These are phyloP conservation scores for Dicyrtoma fusca DNA, from an alignment of 2,888 invertebrate genomes.

Conservation along the genomic window DNA sequence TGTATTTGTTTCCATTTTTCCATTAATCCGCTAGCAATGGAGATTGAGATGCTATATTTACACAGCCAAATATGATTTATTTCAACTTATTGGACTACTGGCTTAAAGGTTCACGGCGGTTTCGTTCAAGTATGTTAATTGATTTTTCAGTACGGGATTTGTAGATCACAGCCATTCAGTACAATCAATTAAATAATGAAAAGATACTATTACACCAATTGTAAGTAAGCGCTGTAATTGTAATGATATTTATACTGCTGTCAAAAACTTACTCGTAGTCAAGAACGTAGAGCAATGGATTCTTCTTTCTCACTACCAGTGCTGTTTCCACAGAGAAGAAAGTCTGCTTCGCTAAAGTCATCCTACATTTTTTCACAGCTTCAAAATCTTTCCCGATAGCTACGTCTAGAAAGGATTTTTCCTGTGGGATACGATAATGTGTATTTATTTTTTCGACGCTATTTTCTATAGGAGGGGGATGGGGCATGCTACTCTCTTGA, in stretches of 20 bases:
- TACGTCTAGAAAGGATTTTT: constrained; percentile 54
- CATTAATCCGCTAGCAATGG: constrained; percentile 53
- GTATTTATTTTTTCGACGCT: too few relatives aligned
- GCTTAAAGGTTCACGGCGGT: too few relatives aligned
- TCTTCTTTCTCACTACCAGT: constrained; percentile 46
- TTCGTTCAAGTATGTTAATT: too few relatives aligned
- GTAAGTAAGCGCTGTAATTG: too few relatives aligned
- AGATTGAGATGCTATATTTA: too few relatives aligned
- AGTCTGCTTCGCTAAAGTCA: constrained; percentile 51
- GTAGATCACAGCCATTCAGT: neutral
- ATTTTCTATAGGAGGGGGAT: too few relatives aligned
- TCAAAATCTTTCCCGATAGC: constrained; percentile 50
- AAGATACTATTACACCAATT: too few relatives aligned
- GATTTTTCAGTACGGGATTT: constrained; percentile 41
- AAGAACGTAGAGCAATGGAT: constrained; percentile 41
- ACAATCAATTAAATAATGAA: neutral
- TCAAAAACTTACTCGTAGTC: constrained; percentile 48
- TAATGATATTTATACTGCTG: neutral
- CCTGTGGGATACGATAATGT: constrained; percentile 47
- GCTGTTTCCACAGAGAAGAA: constrained; percentile 53
- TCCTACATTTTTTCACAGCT: constrained; percentile 42
- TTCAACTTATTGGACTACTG: too few relatives aligned
- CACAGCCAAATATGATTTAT: too few relatives aligned
- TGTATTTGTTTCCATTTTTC: constrained; percentile 52
- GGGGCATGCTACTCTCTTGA: too few relatives aligned